Conservation (phyloP, 1,140 invertebrate species). For the Drosophila orena region DNA sequence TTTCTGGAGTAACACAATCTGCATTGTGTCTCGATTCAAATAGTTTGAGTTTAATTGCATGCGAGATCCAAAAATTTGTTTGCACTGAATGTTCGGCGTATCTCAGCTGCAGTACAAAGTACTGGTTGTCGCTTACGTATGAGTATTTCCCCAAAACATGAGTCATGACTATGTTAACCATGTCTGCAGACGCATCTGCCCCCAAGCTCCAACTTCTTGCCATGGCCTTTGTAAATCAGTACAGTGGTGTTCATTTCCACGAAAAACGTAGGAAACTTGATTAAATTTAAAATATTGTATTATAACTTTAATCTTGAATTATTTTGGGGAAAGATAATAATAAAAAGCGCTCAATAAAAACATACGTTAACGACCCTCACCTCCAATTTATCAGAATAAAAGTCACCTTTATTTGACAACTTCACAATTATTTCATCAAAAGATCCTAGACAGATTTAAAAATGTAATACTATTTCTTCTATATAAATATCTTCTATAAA, state of each 20-base stretch:
- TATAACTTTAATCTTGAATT: no score
- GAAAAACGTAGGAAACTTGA: no score
- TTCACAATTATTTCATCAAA: no score
- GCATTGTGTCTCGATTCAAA: background rate
- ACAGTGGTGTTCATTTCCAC: conserved; percentile 8
- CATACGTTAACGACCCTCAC: no score
- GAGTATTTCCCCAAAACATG: conserved; percentile 41
- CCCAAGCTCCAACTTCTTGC: background rate
- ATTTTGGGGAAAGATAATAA: no score
- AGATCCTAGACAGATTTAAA: no score
- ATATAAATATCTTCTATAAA: no score
- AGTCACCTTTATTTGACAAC: no score
- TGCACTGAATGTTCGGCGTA: conserved; percentile 18
- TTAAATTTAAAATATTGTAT: no score
- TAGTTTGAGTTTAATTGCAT: conserved; percentile 25
- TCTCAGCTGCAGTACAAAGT: background rate
- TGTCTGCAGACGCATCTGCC: conserved; percentile 20
- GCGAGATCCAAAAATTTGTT: conserved; percentile 44
- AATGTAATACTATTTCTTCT: no score
- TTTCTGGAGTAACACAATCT: conserved; percentile 28
- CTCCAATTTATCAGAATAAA: no score
- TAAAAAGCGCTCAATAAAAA: no score
- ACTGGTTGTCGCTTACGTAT: conserved; percentile 2
- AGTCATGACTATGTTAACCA: conserved; percentile 27
- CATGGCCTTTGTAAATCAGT: conserved; percentile 10